Evolutionary conservation across 23 tunicate genomes (phyloP).

Genomic region (Styela clava): DNA sequence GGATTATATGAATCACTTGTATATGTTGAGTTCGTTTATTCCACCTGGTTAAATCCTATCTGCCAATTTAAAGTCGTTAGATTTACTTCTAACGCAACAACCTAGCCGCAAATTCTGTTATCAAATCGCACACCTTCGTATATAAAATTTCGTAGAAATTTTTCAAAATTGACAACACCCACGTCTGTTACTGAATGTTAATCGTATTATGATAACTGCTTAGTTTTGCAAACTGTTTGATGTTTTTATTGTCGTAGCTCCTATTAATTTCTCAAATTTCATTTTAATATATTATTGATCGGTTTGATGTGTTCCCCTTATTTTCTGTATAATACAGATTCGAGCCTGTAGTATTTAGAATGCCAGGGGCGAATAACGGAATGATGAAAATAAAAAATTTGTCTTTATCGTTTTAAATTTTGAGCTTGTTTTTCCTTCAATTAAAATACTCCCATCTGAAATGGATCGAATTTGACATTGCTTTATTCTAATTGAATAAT

Average conservation of each 20-base stretch:
- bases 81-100: no score
- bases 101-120: no score
- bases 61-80: no score
- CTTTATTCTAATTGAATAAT: no score
- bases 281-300: neutral
- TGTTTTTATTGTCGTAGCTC: neutral
- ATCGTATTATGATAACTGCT: neutral
- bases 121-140: no score
- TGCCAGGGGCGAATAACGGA: neutral
- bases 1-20: no score
- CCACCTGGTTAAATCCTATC: no score
- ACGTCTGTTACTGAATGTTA: neutral
- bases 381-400: no score
- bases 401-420: neutral
- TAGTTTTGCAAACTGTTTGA: neutral
- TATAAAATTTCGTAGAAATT: no score
- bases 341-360: neutral
- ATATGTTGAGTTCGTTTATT: no score
- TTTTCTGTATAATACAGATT: neutral
- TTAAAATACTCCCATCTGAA: neutral
- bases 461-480: neutral
- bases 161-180: no score
- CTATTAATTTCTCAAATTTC: neutral
- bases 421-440: neutral
- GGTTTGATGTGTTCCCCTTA: neutral